Base-by-base conservation (phyloP, 92 coral and sea anemone species). In the Meandrina meandrites region DNA sequence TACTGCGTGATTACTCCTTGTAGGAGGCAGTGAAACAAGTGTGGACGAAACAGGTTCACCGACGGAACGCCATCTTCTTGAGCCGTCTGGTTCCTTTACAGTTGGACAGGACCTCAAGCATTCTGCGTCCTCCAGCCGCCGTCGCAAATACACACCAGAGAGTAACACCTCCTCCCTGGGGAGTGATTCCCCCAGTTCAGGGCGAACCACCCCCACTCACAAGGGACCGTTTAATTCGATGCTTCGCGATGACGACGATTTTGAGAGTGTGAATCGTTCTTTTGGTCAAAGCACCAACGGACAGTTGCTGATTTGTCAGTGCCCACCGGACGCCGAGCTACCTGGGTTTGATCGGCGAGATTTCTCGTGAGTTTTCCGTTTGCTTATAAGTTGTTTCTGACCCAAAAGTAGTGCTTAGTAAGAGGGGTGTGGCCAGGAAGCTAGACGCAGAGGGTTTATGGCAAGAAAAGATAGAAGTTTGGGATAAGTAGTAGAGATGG, bases 261-360 rank as follows among this genome's bases (percentile, higher is more conserved):
- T 90, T 28, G 94, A 93, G 76, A 89, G 90, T 47, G 70, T 93
- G 31, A 94, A 93, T 72, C 93, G 96, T 16, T 89, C 87, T 32
- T 93, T 94, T 85, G 90, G 94, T n/a, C 81, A 89, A 57, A 91
- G 96, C 42, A 82, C 93, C 31, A 88, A 77, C 15, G 98, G 98
- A 0, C 95, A 93, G 82, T 79, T 95, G 78, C 80, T 88, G 84
- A 92, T 90, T 31, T 97, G 99, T 80, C 95, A 90, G 35, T 97
- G 99, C 67, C 98, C 99, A 0, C 99, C 98, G 34, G 99, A 95
- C 64, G 96, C 99, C 1, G 96, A 93, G 60, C 77, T 97, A 54
- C 97, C 98, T 0, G 98, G 94, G 22, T 95, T 97, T 67, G 91
- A 95, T 82, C 95, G 99, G 28, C 86, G 92, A 56, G 89, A 97